Base-by-base conservation (phyloP, 2,113 vertebrate genomes). In the Stegastes partitus region DNA sequence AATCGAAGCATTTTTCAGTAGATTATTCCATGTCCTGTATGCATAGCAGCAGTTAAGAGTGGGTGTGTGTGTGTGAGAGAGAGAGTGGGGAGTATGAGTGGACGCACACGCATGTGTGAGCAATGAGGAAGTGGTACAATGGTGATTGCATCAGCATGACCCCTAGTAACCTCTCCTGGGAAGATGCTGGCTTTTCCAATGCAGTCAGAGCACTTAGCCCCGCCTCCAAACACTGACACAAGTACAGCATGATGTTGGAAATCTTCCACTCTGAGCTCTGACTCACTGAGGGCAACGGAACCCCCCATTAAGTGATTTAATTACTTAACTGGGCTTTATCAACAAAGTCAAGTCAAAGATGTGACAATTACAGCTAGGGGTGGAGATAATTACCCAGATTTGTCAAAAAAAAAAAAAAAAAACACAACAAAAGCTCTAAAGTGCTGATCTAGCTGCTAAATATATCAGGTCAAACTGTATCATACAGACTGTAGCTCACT, bases 181-280 rank as follows among this genome's bases (percentile, higher is more conserved):
- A 57, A 15, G 47, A 67, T 11, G 7, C 19, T 54, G 39, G 12
- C 3, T 26, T 34, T 56, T 28, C 18, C 44, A 57, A 64, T 1
- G 7, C 34, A 63, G 25, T 16, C 21, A 19, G 1, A 1, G 11
- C 54, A 25, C 1, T 22, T 65, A 71, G 50, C 15, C 28, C 49
- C 58, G 0, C 79, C 71, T 58, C 56, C 14, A 65, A 79, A 83
- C 80, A 83, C 5, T 31, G 53, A 81, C 81, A 65, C 65, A 18
- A 77, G 62, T 68, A 28, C 18, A 49, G 1, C 7, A 25, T 10
- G 23, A 5, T 3, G 18, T 18, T 54, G 42, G 34, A 71, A 79
- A 68, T 21, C 23, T 64, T 81, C 22, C 65, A 47, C 42, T n/a
- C 12, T 1, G 21, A 26, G 22, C 23, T 42, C 26, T 56, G 74